These are phyloP conservation scores for Coleophora deauratella DNA, from an alignment of 2,888 invertebrate species.

Conservation along the genomic window DNA sequence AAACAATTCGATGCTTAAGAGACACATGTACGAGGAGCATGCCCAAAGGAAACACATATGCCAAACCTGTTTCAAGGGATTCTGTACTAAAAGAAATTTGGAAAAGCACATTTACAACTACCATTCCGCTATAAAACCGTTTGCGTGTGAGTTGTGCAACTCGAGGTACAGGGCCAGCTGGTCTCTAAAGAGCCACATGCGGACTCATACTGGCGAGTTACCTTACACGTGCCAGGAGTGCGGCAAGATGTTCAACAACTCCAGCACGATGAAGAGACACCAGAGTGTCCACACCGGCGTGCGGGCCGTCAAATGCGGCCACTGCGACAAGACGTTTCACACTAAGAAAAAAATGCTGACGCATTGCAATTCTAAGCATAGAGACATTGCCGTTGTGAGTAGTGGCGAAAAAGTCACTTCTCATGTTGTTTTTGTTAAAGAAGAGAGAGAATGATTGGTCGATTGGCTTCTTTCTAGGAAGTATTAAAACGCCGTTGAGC, in stretches of 20 bases:
- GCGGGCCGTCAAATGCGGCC: slow-evolving; percentile 18
- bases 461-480: no score
- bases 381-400: not conserved
- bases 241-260: slow-evolving; percentile 17
- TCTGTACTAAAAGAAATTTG: slow-evolving; percentile 16
- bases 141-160: slow-evolving; percentile 32
- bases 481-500: no score
- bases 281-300: slow-evolving; percentile 27
- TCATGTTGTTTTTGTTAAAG: no score
- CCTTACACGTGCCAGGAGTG: slow-evolving; percentile 24
- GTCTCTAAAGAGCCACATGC: slow-evolving; percentile 28
- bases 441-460: no score
- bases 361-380: slow-evolving; percentile 18
- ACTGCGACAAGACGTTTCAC: slow-evolving; percentile 25
- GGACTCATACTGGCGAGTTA: slow-evolving; percentile 21
- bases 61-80: slow-evolving; percentile 33
- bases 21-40: slow-evolving; percentile 24
- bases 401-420: no score
- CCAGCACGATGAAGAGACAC: slow-evolving; percentile 20
- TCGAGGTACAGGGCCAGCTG: slow-evolving; percentile 34
- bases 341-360: slow-evolving; percentile 23
- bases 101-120: slow-evolving; percentile 30
- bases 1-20: slow-evolving; percentile 21
- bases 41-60: slow-evolving; percentile 28
- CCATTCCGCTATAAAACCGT: slow-evolving; percentile 36